Evolutionary conservation across 2,888 invertebrate genomes (phyloP), one percentile per base, ranked within the genome.

Genomic region (Orthosia gothica): DNA sequence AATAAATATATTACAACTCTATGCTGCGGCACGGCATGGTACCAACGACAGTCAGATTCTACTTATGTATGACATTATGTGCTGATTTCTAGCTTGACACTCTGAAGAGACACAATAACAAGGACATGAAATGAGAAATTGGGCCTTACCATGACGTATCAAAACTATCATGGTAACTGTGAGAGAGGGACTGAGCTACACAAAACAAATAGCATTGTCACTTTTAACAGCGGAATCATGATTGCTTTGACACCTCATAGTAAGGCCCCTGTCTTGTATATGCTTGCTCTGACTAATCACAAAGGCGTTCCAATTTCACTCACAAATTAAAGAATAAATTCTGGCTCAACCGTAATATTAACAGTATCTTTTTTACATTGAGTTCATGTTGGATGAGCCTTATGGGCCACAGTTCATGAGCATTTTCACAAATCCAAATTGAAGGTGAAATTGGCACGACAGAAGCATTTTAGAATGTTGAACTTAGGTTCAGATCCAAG

Each of bases 1-100:
- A 93, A 93, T 94, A 94, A 94, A 95, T 95, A 95, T 95, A 93
- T 94, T 94, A 96, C 95, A 95, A 90, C 89, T 92, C 91, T 94
- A 94, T 93, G 79, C 87, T 84, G 90, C 90, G 89, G 89, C 91
- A 20, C 90, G 89, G 89, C 91, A 20, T 20, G 74, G 74, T 74
- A 83, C 72, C 70, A 50, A 66, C 82, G 54, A 81, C 61, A 73
- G 74, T 66, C 61, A 64, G 71, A 67, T 74, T 73, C 52, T 68
- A 67, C 74, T 76, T 84, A 76, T 69, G 11, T 83, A 73, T 70
- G 12, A 83, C 49, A 32, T 65, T 61, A 76, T 58, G 65, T 68
- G 63, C 20, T 23, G 52, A 55, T 54, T 70, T 50, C 26, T 52
- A 69, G 61, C 58, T 70, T 49, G 57, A 58, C 55, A 45, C 62